A percentile compares a stretch with the other conserved stretches of the same genome.
These are phyloP conservation scores for Acromyrmex heyeri DNA, from an alignment of 1,140 invertebrate species.

Conservation along the genomic window DNA sequence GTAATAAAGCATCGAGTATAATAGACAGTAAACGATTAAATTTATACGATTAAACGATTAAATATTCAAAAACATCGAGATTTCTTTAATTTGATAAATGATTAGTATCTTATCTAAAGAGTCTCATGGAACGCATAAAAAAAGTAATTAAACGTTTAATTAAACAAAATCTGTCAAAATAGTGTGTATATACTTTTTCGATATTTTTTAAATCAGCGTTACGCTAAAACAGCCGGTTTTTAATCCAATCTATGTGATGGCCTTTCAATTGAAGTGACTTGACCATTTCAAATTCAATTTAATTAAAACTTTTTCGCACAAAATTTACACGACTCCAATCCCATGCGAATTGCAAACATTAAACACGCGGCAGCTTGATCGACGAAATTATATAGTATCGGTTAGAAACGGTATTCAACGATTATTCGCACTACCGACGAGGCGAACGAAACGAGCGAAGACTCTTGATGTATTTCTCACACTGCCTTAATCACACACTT, in stretches of 20 bases:
- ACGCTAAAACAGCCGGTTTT: neutral
- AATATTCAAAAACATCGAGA: neutral
- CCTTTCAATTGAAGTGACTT: constrained; percentile 17
- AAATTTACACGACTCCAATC: neutral
- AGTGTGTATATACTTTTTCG: neutral
- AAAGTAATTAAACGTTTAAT: constrained; percentile 1
- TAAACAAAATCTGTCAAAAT: constrained; percentile 1
- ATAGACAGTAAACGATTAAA: neutral
- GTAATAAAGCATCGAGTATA: neutral
- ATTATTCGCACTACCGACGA: neutral
- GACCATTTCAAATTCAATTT: constrained; percentile 18
- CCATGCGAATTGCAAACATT: neutral
- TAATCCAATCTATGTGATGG: constrained; percentile 31
- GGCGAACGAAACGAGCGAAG: neutral
- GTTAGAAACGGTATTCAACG: too few relatives aligned
- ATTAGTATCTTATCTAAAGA: constrained; percentile 11
- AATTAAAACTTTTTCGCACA: constrained; percentile 6
- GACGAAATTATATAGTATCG: constrained; percentile 23
- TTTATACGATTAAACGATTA: too few relatives aligned
- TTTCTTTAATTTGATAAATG: constrained; percentile 1
- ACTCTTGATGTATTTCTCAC: constrained; percentile 20
- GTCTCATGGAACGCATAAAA: constrained; percentile 6
- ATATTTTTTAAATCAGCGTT: neutral
- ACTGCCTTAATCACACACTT: constrained; percentile 72
- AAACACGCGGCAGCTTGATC: neutral